A percentile compares a stretch with the other conserved stretches of the same genome.
These are phyloP conservation scores for Cantharis rustica DNA, from an alignment of 2,888 invertebrate species.

Conservation along the genomic window DNA sequence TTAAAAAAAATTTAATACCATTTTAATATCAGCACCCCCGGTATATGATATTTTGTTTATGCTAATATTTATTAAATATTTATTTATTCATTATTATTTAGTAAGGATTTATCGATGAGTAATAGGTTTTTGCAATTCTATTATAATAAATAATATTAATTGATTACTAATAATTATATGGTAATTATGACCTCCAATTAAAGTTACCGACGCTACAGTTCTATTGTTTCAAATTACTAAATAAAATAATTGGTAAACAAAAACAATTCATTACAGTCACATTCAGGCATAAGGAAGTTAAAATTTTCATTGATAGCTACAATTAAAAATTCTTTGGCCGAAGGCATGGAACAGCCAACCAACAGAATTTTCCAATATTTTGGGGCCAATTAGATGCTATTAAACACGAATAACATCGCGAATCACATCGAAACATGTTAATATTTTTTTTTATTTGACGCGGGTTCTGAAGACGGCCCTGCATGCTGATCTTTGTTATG, in stretches of 20 bases:
- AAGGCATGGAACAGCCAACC: not conserved
- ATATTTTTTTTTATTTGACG: too few species aligned
- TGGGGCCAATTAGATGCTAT: not conserved
- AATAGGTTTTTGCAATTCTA: not conserved
- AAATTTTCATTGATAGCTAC: not conserved
- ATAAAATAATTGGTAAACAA: not conserved
- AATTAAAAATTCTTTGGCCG: not conserved
- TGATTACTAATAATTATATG: not conserved
- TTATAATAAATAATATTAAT: not conserved
- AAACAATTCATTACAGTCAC: not conserved
- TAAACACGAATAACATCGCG: too few species aligned
- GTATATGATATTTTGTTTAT: not conserved
- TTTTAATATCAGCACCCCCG: not conserved
- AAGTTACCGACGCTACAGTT: not conserved
- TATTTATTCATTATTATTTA: not conserved
- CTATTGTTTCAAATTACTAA: not conserved
- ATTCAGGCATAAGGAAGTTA: not conserved
- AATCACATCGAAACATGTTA: too few species aligned
- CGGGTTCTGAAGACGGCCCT: not conserved
- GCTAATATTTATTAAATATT: not conserved
- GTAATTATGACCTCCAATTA: not conserved
- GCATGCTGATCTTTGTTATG: too few species aligned
- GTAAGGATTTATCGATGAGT: not conserved
- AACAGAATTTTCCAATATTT: not conserved
- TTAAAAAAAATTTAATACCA: not conserved